Evolutionary conservation across 2,888 invertebrate genomes (phyloP).

Genomic region (Leucania comma): DNA sequence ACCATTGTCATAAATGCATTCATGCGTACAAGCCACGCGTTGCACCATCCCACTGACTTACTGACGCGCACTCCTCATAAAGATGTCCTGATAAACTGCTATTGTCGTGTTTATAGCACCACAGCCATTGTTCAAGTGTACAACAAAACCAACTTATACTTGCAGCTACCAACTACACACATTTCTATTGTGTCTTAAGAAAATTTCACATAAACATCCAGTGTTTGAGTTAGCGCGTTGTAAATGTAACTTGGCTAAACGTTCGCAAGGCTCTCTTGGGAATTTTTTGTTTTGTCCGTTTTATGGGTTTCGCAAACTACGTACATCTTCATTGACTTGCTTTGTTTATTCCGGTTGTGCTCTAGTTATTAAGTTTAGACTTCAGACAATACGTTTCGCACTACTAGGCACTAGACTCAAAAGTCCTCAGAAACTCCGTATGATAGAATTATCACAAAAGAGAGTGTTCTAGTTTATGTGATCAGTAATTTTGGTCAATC

Average conservation of each 20-base stretch:
- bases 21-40: conserved; percentile 17
- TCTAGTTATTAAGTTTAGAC: conserved; percentile 32
- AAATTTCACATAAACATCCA: not conserved
- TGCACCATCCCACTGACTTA: conserved; percentile 45
- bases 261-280: conserved; percentile 34
- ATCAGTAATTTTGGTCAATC: not conserved
- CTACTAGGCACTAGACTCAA: conserved; percentile 12
- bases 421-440: not conserved
- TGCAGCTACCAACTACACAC: conserved; percentile 13
- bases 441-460: not conserved
- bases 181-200: conserved; percentile 15
- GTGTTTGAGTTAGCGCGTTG: conserved; percentile 1
- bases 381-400: not conserved
- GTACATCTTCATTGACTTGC: conserved; percentile 36
- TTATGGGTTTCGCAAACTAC: conserved; percentile 44
- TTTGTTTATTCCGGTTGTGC: conserved; percentile 35
- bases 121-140: conserved; percentile 52
- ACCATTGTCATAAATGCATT: conserved; percentile 12
- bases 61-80: conserved; percentile 54
- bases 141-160: conserved; percentile 32
- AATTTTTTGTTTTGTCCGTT: conserved; percentile 42
- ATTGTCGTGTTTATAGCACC: conserved; percentile 55
- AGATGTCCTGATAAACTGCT: conserved; percentile 60
- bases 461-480: not conserved
- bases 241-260: conserved; percentile 30